Conservation (phyloP, 2,797 vertebrate genomes). For the Sparus aurata region DNA sequence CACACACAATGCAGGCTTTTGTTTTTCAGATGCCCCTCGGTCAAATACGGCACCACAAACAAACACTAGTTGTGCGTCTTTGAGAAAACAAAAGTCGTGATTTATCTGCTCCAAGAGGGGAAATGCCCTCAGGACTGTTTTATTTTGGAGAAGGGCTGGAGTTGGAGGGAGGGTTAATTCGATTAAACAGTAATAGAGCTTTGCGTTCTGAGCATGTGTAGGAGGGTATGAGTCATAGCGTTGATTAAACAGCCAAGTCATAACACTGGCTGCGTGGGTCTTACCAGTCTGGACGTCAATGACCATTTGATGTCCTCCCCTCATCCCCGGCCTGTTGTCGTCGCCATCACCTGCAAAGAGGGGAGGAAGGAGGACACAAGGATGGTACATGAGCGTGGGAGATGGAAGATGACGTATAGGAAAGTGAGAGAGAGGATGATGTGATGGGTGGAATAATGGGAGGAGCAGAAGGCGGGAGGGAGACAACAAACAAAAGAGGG, state of each 20-base stretch:
- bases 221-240: constrained; percentile 56
- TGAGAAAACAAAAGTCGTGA: constrained; percentile 32
- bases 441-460: background rate
- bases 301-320: constrained; percentile 99
- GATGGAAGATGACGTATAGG: background rate
- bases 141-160: constrained; percentile 7
- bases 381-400: constrained; percentile 24
- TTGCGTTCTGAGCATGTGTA: constrained; percentile 23
- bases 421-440: constrained; percentile 1
- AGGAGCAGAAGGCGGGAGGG: background rate
- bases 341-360: constrained; percentile 91
- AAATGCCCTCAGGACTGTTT: constrained; percentile 13
- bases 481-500: constrained; percentile 1
- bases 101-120: constrained; percentile 13
- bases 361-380: constrained; percentile 19
- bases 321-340: constrained; percentile 98
- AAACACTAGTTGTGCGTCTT: constrained; percentile 24
- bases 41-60: constrained; percentile 31
- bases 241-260: constrained; percentile 37
- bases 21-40: constrained; percentile 27
- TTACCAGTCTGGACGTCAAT: constrained; percentile 98
- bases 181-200: constrained; percentile 48
- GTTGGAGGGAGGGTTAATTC: constrained; percentile 29
- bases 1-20: constrained; percentile 44
- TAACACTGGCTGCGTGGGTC: constrained; percentile 51